Percentiles rank a stretch among this genome's conserved stretches.
These are phyloP conservation scores for Hiodon tergisus DNA, from an alignment of 2,113 vertebrate species.

Conservation along the genomic window DNA sequence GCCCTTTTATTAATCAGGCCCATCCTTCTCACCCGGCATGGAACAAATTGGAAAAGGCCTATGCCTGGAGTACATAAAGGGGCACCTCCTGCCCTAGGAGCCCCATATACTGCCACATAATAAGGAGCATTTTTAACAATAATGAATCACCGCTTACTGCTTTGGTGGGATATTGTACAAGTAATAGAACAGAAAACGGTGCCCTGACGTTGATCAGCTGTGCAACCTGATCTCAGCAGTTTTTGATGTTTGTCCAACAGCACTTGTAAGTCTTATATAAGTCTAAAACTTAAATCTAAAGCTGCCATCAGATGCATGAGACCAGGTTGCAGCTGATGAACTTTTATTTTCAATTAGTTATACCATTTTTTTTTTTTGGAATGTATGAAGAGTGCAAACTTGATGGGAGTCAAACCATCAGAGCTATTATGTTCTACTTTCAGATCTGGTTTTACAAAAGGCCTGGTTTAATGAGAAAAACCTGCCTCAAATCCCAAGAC, in stretches of 20 bases:
- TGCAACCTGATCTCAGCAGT: no score
- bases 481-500: no score
- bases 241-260: no score
- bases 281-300: not conserved
- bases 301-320: not conserved
- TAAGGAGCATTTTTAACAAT: not conserved
- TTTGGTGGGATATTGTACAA: no score
- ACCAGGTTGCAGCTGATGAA: not conserved
- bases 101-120: not conserved
- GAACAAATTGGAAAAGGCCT: not conserved
- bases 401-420: slow-evolving; percentile 26
- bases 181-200: no score
- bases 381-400: not conserved
- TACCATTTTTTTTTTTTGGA: not conserved
- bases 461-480: slow-evolving; percentile 6
- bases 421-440: slow-evolving; percentile 18
- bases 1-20: not conserved
- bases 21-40: not conserved
- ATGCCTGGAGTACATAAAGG: not conserved
- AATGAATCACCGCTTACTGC: no score
- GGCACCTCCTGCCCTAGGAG: not conserved
- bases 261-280: no score
- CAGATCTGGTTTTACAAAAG: not conserved
- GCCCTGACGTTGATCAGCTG: no score
- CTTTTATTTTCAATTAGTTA: not conserved